Evolutionary conservation across 2,113 vertebrate species (phyloP).

Genomic region (Amphiprion ocellaris): DNA sequence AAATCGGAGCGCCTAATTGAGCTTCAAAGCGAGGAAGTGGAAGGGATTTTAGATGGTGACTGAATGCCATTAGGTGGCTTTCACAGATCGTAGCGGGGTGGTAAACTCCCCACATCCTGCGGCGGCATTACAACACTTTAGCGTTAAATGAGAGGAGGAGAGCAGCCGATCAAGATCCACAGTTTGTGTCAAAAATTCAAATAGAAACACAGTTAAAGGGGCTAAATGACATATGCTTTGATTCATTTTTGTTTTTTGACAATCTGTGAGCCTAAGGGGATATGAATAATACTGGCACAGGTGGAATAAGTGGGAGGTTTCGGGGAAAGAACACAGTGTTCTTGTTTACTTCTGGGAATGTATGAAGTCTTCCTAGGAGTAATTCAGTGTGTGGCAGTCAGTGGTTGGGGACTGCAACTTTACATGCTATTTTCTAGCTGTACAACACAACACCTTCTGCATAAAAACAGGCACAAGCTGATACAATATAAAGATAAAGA

Average conservation of each 20-base stretch:
- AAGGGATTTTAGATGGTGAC: conserved; percentile 21
- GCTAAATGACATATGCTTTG: background rate
- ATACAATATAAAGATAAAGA: background rate
- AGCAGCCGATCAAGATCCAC: background rate
- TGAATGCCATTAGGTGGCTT: conserved; percentile 57
- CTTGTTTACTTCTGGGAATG: conserved; percentile 8
- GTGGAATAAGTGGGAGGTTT: background rate
- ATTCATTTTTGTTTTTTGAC: too few relatives aligned
- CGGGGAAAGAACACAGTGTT: conserved; percentile 36
- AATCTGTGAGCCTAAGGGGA: background rate
- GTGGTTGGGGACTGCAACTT: background rate
- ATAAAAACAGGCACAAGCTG: background rate
- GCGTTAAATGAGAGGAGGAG: background rate
- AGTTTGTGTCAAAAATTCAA: background rate
- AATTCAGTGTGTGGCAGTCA: background rate
- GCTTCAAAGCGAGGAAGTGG: conserved; percentile 34
- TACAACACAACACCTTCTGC: background rate
- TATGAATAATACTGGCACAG: background rate
- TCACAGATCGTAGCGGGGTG: conserved; percentile 24
- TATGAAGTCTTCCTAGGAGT: background rate
- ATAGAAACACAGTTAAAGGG: background rate
- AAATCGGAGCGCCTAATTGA: conserved; percentile 53
- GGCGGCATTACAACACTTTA: background rate
- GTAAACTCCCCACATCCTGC: conserved; percentile 38
- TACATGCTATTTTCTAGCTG: background rate